Percentiles rank a stretch among this genome's conserved stretches.
Conservation (phyloP, 2,113 vertebrate genomes). For the Meriones unguiculatus region DNA sequence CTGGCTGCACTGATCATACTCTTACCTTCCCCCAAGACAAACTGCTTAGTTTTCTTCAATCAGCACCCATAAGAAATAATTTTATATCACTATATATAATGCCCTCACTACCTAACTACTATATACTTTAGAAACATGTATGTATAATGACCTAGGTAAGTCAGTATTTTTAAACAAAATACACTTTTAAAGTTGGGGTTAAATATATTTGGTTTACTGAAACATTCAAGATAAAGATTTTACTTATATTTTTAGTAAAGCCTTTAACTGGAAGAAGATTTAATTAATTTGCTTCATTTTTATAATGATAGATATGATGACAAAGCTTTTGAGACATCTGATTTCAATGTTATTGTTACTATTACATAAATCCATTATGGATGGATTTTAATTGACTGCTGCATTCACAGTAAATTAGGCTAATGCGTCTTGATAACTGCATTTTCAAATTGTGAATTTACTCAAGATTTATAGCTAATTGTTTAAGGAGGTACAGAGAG, state of each 20-base stretch:
- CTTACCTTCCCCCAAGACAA: background rate
- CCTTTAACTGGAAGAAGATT: background rate
- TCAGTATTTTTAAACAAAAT: background rate
- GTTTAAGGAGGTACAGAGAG: slow-evolving; percentile 28
- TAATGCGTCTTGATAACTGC: slow-evolving; percentile 30
- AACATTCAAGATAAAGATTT: slow-evolving; percentile 32
- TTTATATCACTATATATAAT: slow-evolving; percentile 3
- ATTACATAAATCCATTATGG: background rate
- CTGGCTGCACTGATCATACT: background rate
- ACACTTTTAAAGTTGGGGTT: background rate
- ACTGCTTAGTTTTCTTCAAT: slow-evolving; percentile 30
- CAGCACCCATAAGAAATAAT: slow-evolving; percentile 38
- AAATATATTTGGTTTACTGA: background rate
- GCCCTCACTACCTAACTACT: slow-evolving; percentile 6
- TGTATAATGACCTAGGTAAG: background rate
- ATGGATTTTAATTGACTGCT: slow-evolving; percentile 31
- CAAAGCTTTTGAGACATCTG: slow-evolving; percentile 17
- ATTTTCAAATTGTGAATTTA: slow-evolving; percentile 18
- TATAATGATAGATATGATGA: slow-evolving; percentile 5
- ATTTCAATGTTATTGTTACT: slow-evolving; percentile 28
- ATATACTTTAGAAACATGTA: slow-evolving; percentile 22
- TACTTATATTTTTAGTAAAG: background rate
- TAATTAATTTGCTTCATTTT: slow-evolving; percentile 28
- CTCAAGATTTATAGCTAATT: background rate
- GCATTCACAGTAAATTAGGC: slow-evolving; percentile 43